Evolutionary conservation across 1,140 invertebrate genomes (phyloP), one percentile per base, ranked within the genome.

Genomic region (Proctacanthus coquilletti): DNA sequence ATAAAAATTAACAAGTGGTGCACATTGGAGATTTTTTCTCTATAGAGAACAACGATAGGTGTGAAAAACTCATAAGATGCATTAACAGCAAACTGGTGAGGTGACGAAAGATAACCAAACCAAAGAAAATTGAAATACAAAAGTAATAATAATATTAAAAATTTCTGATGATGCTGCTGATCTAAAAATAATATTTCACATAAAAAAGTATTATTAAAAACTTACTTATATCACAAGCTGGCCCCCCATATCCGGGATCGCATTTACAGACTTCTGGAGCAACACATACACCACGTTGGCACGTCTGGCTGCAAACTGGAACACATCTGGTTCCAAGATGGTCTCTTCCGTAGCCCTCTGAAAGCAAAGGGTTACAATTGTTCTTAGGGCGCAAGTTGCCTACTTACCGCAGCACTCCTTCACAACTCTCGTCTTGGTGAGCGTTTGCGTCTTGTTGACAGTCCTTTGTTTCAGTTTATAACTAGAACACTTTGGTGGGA

Each of bases 241-340:
- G 80, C 21, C 89, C 89, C 25, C 88, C 87, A 54, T 79, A 94
- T 31, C 86, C 87, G 29, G 75, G 71, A 40, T 79, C 75, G 52
- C 89, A 94, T 56, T 86, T 75, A 56, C 89, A 94, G 39, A 71
- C 71, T 47, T 93, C 77, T 1, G 89, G 88, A 14, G 75, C 81
- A 18, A 83, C 60, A 54, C 89, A 95, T 27, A 68, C 72, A 11
- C 91, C 91, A 57, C 89, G 77, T 25, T 83, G 63, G 52, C 91
- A 95, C 11, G 75, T 64, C 19, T 81, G 65, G 5, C 71, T 73
- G 58, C 89, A 94, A 41, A 87, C 66, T 0, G 89, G 77, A 43
- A 80, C 66, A 52, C 86, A 89, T 27, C 65, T 68, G 38, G 72
- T 65, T 15, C 70, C 71, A 10, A 57, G 47, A 2, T 65, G 62